phyloP scores from a whole-genome alignment of 2,888 invertebrate species.

The Eremobia ochroleuca region DNA sequence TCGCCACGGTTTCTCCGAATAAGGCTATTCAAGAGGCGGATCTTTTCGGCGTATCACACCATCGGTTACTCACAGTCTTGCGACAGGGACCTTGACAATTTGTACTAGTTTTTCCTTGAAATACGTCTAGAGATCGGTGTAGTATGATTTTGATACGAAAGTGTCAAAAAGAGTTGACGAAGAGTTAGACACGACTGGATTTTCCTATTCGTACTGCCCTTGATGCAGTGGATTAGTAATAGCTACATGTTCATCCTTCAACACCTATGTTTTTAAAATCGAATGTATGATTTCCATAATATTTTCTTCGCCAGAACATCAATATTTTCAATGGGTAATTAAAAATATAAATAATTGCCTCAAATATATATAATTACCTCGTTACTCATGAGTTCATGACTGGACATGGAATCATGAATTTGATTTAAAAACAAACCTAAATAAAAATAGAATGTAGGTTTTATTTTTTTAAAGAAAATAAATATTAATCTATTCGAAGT shows the following conservation, averaged over 20 bases:
- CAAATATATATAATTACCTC: background rate
- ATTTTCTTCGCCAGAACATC: slow-evolving; percentile 6
- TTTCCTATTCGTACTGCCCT: too few relatives aligned
- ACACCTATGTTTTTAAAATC: background rate
- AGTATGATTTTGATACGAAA: background rate
- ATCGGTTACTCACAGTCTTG: slow-evolving; percentile 75
- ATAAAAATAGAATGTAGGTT: background rate
- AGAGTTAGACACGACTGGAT: background rate
- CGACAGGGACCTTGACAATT: slow-evolving; percentile 74
- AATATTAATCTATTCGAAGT: too few relatives aligned
- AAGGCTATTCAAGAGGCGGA: slow-evolving; percentile 81
- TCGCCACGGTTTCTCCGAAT: slow-evolving; percentile 79
- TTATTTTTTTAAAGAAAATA: too few relatives aligned
- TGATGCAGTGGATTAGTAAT: background rate
- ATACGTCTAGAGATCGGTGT: background rate
- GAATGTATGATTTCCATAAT: slow-evolving; percentile 15
- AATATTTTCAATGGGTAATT: slow-evolving; percentile 40
- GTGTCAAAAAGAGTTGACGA: background rate
- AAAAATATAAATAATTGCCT: too few relatives aligned
- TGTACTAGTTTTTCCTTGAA: slow-evolving; percentile 33
- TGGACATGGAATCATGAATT: background rate
- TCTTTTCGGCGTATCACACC: slow-evolving; percentile 70
- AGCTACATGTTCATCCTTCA: background rate
- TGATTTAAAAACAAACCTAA: background rate
- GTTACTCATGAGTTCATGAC: slow-evolving; percentile 2